Evolutionary conservation across 2,113 vertebrate genomes (phyloP), one percentile per base, ranked within the genome.

Genomic region (Polypterus senegalus): DNA sequence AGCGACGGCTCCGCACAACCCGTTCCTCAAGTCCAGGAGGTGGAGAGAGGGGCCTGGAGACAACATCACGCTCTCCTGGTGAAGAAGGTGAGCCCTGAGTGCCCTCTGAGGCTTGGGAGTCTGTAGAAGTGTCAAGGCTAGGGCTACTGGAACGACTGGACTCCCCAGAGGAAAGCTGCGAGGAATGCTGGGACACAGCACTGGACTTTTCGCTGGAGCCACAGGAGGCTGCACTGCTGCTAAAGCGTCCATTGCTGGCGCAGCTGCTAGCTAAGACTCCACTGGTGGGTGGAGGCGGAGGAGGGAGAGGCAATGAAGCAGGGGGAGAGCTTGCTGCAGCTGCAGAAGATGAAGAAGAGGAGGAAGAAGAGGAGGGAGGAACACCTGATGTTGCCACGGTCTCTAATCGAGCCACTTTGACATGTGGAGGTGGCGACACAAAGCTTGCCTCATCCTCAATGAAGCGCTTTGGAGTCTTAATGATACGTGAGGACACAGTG

Each of bases 401-500:
- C 55, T 97, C 95, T 1, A 97, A 74, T 5, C 94, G 79, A 51
- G 92, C 83, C 52, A 97, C 88, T 76, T 98, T 98, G 69, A 92
- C 88, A 3, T 94, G 92, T 9, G 93, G 91, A 47, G 90, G 84
- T 0, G 80, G 75, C 3, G 73, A 58, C 62, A 78, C 79, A 66
- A 86, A 88, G 0, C 86, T 94, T 67, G 90, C 89, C 68, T 97
- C 95, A 3, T 99, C 96, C 71, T 99, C 93, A 43, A 99, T 98
- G 73, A 99, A 98, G 43, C 97, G 89, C 69, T 97, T 93, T 5
- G 95, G 97, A 2, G 95, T 98, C 73, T 97, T 98, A 60, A 99
- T 99, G 71, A 99, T 94, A 48, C 97, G 85, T 0, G 92, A 90
- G 5, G 95, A 99, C 73, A 98, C 92, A 0, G 95, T 93, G 7